A percentile compares a stretch with the other conserved stretches of the same genome.
phyloP scores from a whole-genome alignment of 1,140 invertebrate genomes.

The Zaprionus davidi region DNA sequence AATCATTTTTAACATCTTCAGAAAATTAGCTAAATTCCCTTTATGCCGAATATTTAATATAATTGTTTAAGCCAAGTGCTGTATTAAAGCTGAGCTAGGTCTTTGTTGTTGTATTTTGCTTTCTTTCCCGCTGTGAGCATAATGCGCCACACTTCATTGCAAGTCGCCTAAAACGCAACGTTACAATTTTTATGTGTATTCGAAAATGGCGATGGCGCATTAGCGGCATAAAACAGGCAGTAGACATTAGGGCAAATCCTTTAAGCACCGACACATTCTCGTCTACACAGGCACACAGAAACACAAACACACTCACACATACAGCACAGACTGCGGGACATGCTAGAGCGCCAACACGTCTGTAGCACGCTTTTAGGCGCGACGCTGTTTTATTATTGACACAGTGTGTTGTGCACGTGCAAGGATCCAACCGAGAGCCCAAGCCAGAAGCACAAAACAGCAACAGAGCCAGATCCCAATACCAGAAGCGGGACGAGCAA shows the following conservation, averaged over 20 bases:
- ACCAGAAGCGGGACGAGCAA: neutral
- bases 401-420: slow-evolving; percentile 33
- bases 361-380: slow-evolving; percentile 52
- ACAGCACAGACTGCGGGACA: neutral
- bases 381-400: slow-evolving; percentile 45
- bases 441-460: neutral
- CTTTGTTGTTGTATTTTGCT: slow-evolving; percentile 38
- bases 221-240: slow-evolving; percentile 70
- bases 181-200: slow-evolving; percentile 72
- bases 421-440: neutral
- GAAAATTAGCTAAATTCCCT: neutral
- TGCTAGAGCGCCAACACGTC: slow-evolving; percentile 18
- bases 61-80: neutral
- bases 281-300: slow-evolving; percentile 12
- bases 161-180: slow-evolving; percentile 31
- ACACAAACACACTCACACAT: slow-evolving; percentile 25
- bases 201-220: slow-evolving; percentile 70
- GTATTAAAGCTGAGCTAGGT: slow-evolving; percentile 14
- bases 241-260: slow-evolving; percentile 70
- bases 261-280: slow-evolving; percentile 54
- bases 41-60: neutral
- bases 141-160: slow-evolving; percentile 51
- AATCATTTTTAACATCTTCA: neutral
- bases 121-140: slow-evolving; percentile 58
- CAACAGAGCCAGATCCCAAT: slow-evolving; percentile 18